phyloP scores from a whole-genome alignment of 1,140 invertebrate genomes.

The Drosophila rhopaloa region DNA sequence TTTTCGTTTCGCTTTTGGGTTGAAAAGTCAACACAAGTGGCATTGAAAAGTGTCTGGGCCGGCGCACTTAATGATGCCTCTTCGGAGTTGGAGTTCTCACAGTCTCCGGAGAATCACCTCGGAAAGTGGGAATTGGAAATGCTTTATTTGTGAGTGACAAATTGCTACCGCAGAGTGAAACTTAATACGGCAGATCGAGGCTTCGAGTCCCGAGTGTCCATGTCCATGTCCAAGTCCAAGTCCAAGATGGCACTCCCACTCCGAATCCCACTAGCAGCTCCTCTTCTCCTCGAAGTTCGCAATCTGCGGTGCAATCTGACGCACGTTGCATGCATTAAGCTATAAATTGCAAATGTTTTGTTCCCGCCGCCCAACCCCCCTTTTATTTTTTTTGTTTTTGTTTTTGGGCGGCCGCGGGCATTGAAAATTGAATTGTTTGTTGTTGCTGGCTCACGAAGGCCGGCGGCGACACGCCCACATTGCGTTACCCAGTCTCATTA shows the following conservation, averaged over 20 bases:
- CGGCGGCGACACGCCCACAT: constrained; percentile 67
- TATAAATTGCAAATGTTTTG: constrained; percentile 75
- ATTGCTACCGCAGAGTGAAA: constrained; percentile 67
- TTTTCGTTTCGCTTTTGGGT: constrained; percentile 71
- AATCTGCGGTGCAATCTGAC: constrained; percentile 71
- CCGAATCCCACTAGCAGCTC: not conserved
- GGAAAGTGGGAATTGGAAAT: constrained; percentile 11
- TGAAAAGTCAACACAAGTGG: constrained; percentile 75
- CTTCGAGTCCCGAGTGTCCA: constrained; percentile 24
- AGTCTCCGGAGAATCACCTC: constrained; percentile 41
- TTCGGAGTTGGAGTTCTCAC: constrained; percentile 51
- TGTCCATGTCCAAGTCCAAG: constrained; percentile 5
- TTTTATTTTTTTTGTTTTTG: constrained; percentile 8
- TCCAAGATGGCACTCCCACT: constrained; percentile 32
- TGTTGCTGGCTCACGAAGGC: constrained; percentile 66
- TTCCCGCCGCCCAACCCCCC: constrained; percentile 18
- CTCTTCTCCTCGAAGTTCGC: constrained; percentile 1
- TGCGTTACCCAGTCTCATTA: constrained; percentile 77
- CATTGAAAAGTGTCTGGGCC: constrained; percentile 59
- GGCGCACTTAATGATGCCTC: constrained; percentile 56
- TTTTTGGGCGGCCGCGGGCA: constrained; percentile 56
- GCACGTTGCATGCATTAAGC: constrained; percentile 77
- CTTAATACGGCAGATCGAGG: constrained; percentile 50
- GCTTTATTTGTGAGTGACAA: constrained; percentile 67
- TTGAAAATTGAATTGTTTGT: constrained; percentile 81